phyloP scores from a whole-genome alignment of 2,113 vertebrate species.

The Corythornis cristatus region DNA sequence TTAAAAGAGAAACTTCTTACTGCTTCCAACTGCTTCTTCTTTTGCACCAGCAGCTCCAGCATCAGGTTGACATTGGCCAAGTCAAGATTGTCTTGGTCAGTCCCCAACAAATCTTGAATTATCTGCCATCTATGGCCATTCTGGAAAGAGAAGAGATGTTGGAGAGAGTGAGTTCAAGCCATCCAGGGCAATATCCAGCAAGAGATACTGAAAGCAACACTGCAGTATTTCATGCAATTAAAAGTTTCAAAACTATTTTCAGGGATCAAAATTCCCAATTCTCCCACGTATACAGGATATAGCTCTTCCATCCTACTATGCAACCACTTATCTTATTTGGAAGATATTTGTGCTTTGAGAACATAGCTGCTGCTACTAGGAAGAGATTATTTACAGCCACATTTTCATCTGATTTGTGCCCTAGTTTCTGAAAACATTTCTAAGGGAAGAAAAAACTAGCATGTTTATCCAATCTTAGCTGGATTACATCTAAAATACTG shows the following conservation, averaged over 20 bases:
- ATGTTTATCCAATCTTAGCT: background rate
- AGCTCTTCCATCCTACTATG: background rate
- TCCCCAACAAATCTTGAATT: slow-evolving; percentile 92
- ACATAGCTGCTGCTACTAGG: background rate
- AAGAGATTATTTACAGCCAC: slow-evolving; percentile 13
- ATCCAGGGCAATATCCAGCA: background rate
- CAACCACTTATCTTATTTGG: slow-evolving; percentile 1
- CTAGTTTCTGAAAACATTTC: slow-evolving; percentile 2
- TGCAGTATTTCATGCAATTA: background rate
- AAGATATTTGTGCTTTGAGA: background rate
- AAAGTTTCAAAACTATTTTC: background rate
- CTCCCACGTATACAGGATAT: background rate
- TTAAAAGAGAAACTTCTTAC: slow-evolving; percentile 73
- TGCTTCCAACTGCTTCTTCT: slow-evolving; percentile 97
- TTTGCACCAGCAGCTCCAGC: slow-evolving; percentile 95
- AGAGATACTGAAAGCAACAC: background rate
- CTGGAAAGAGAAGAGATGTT: slow-evolving; percentile 67
- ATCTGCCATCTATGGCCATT: slow-evolving; percentile 97
- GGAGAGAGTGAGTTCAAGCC: background rate
- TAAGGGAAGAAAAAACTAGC: background rate
- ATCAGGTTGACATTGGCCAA: slow-evolving; percentile 97
- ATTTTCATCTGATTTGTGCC: slow-evolving; percentile 24
- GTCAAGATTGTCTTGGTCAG: slow-evolving; percentile 96
- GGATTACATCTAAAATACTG: background rate
- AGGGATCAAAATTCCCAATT: background rate